Evolutionary conservation across 2,113 vertebrate species (phyloP).

Genomic region (Tupaia chinensis): DNA sequence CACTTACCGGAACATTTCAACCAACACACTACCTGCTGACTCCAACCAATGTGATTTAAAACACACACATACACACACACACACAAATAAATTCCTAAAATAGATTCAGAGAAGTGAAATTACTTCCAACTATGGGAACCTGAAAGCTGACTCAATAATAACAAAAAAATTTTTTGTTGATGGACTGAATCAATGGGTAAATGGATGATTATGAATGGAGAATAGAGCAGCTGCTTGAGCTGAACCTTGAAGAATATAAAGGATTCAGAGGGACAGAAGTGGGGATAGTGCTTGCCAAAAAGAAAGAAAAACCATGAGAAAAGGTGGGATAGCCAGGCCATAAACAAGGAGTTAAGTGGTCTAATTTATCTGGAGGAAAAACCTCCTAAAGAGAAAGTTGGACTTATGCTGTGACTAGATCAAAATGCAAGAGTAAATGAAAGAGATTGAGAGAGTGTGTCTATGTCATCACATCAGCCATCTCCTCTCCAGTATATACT

Average conservation of each 20-base stretch:
- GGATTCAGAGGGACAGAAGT: background rate
- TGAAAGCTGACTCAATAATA: conserved; percentile 1
- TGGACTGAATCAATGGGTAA: background rate
- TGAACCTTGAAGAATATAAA: conserved; percentile 37
- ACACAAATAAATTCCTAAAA: background rate
- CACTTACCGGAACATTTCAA: no score
- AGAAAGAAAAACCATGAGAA: background rate
- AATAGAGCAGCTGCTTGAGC: background rate
- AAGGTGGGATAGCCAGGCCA: background rate
- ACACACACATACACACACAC: no score
- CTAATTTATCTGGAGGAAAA: background rate
- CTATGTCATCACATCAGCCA: background rate
- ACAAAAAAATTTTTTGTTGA: conserved; percentile 1
- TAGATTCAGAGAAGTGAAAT: background rate
- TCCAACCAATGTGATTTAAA: no score
- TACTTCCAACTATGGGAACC: background rate
- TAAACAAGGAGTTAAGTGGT: background rate
- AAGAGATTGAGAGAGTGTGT: background rate
- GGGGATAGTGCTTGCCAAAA: background rate
- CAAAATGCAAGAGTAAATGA: background rate
- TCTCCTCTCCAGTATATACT: background rate
- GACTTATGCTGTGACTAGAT: background rate
- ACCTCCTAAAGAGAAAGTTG: background rate
- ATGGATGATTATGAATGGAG: background rate
- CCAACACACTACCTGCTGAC: no score